Conservation (phyloP, 2,113 vertebrate genomes). For the Genyomyrus donnyi region DNA sequence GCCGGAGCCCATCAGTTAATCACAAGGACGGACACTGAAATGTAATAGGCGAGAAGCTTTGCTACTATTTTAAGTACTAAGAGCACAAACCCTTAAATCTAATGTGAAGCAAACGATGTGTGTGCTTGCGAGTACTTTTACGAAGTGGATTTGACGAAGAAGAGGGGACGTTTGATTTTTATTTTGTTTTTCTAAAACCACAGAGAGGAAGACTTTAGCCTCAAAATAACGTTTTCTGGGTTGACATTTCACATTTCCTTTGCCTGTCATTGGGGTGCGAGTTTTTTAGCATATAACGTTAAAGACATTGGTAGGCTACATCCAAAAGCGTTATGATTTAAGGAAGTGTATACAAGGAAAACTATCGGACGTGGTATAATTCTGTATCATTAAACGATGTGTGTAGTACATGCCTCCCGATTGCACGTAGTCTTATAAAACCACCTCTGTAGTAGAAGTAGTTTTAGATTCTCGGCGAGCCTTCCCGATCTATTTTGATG, state of each 20-base stretch:
- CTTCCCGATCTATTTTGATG: conserved; percentile 20
- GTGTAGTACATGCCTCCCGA: not conserved
- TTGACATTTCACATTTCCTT: not conserved
- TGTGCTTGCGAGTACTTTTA: not conserved
- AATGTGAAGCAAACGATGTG: conserved; percentile 1
- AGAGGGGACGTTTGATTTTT: not conserved
- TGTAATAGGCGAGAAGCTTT: not conserved
- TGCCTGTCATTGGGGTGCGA: not conserved
- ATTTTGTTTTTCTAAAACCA: not conserved
- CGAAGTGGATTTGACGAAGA: not conserved
- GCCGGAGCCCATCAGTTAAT: conserved; percentile 13
- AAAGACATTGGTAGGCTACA: not conserved
- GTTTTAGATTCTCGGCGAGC: conserved; percentile 22
- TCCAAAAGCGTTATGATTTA: not conserved
- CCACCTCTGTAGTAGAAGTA: conserved; percentile 25
- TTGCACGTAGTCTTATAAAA: conserved; percentile 9
- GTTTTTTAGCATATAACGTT: not conserved
- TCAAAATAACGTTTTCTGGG: not conserved
- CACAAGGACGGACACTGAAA: conserved; percentile 4
- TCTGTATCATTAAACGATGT: conserved; percentile 27
- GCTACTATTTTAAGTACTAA: conserved; percentile 5
- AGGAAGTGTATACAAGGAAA: not conserved
- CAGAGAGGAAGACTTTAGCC: not conserved
- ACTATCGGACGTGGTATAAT: conserved; percentile 22
- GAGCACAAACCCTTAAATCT: conserved; percentile 15